phyloP scores from a whole-genome alignment of 2,797 vertebrate genomes.

The Falco novaeseelandiae region DNA sequence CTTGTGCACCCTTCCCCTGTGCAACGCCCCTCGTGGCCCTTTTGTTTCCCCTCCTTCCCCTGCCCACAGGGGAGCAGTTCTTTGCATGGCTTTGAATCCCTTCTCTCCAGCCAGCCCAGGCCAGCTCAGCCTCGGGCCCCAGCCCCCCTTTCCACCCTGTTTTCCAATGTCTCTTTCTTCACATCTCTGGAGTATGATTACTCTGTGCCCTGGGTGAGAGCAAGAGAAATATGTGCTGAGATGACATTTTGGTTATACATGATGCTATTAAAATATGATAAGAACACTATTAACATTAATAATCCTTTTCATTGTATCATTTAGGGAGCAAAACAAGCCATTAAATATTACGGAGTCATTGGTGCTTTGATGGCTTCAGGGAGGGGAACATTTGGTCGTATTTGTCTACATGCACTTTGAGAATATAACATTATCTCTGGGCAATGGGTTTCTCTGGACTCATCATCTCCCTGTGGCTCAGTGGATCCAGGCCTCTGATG shows the following conservation, averaged over 20 bases:
- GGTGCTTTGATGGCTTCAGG: slow-evolving; percentile 74
- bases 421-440: slow-evolving; percentile 46
- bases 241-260: slow-evolving; percentile 78
- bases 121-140: slow-evolving; percentile 4
- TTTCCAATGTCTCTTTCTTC: slow-evolving; percentile 31
- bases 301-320: slow-evolving; percentile 80
- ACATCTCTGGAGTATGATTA: slow-evolving; percentile 63
- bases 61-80: not conserved
- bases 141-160: not conserved
- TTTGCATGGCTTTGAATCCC: rapidly evolving
- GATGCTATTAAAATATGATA: slow-evolving; percentile 80
- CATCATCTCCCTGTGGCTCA: rapidly evolving
- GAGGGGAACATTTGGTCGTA: slow-evolving; percentile 67
- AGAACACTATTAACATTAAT: slow-evolving; percentile 80
- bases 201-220: slow-evolving; percentile 67
- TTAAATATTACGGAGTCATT: slow-evolving; percentile 77
- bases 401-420: slow-evolving; percentile 57
- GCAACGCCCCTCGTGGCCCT: rapidly evolving
- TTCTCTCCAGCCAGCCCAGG: not conserved
- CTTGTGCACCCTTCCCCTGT: rapidly evolving
- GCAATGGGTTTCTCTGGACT: slow-evolving; percentile 13
- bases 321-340: slow-evolving; percentile 80
- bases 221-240: slow-evolving; percentile 72
- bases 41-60: not conserved
- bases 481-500: not conserved